Evolutionary conservation across 2,888 invertebrate species (phyloP), one percentile per base, ranked within the genome.

Genomic region (Blomia tropicalis): DNA sequence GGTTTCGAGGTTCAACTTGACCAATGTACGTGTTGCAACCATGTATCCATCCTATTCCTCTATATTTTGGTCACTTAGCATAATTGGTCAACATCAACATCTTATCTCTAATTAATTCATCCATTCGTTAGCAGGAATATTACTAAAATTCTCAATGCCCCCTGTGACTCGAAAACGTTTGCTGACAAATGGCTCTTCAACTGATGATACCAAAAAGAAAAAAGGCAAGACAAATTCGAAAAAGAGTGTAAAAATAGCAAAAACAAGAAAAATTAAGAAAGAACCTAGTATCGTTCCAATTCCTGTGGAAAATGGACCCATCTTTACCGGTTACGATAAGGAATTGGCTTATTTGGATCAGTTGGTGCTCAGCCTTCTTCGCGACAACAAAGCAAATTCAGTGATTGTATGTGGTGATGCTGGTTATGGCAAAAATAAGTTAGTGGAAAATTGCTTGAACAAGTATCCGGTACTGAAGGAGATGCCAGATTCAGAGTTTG

Each of bases 401-500:
- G 36, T 64, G 3, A 51, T 64, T 7, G 53, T 64, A 31, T 59
- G 27, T 56, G 64, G 64, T n/a, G 56, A 32, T 43, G 30, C 56
- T n/a, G 64, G 64, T 3, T 62, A 43, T 22, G 64, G 64, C n/a
- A 64, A 64, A 30, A 51, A 43, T 17, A 11, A 23, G n/a, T 31
- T 64, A 19, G 14, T 64, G 22, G 54, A 64, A 17, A 41, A 29
- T 23, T 62, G 53, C 59, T 23, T 56, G 27, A 29, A 11, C 17
- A 19, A 17, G 31, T 56, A 27, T 31, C 56, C 56, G 36, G 27
- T 56, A 25, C 11, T 17, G 17, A n/a, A 31, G 43, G 54, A 25
- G 1, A 19, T 53, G 19, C 25, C 5, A 4, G 58, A 60, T 31
- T n/a, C 43, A 2, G 60, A 58, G 19, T 63, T 59, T 22, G 43